These are phyloP conservation scores for Odontocolon sp. DNA, from an alignment of 2,888 invertebrate species.

Conservation along the genomic window DNA sequence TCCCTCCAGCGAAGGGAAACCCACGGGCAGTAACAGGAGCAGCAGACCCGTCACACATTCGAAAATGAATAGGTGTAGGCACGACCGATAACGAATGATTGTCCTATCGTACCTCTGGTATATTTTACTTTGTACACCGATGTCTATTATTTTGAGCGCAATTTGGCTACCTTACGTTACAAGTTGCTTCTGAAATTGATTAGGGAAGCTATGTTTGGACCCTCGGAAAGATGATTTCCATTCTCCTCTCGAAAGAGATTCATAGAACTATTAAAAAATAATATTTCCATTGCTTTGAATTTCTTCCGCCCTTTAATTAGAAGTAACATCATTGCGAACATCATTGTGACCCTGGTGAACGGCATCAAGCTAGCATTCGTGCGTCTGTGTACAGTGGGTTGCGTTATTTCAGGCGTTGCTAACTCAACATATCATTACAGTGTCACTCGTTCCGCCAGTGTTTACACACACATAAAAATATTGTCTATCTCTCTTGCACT, in stretches of 20 bases:
- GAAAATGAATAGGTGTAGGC: conserved; percentile 76
- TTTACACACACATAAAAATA: too few relatives aligned
- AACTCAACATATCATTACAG: too few relatives aligned
- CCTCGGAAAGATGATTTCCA: conserved; percentile 14
- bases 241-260: neutral
- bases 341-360: too few relatives aligned
- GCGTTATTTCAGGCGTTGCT: neutral
- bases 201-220: conserved; percentile 36
- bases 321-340: neutral
- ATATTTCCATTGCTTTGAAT: neutral
- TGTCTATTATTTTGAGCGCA: conserved; percentile 73
- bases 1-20: conserved; percentile 22
- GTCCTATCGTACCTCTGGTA: conserved; percentile 73
- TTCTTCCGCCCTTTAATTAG: neutral
- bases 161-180: conserved; percentile 67
- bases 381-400: neutral
- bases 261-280: conserved; percentile 23
- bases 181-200: conserved; percentile 71
- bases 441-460: neutral
- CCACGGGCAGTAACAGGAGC: conserved; percentile 45
- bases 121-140: conserved; percentile 73
- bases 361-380: neutral
- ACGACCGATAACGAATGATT: conserved; percentile 76
- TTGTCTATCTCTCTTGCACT: too few relatives aligned
- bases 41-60: conserved; percentile 67